These are phyloP conservation scores for Aleadryas rufinucha DNA, from an alignment of 2,113 vertebrate species.

Conservation along the genomic window DNA sequence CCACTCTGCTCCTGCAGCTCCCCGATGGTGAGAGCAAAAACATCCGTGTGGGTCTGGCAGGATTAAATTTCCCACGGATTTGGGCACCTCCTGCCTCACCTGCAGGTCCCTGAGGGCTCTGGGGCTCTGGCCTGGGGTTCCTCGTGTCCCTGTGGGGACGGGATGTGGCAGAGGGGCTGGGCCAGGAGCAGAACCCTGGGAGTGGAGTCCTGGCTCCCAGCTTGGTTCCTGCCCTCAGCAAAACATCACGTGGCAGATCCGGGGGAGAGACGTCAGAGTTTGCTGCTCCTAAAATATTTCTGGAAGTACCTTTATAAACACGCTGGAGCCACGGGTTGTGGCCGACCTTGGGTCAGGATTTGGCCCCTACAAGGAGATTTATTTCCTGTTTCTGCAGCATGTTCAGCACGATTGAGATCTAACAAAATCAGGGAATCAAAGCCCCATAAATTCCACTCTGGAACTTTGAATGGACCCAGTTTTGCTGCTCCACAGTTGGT, in stretches of 20 bases:
- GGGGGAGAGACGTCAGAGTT: background rate
- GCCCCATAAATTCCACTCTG: background rate
- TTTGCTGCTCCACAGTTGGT: background rate
- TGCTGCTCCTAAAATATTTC: background rate
- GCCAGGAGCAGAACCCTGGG: background rate
- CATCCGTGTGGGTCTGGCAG: accelerated
- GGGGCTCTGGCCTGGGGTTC: background rate
- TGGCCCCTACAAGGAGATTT: background rate
- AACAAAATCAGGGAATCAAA: background rate
- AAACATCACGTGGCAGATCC: background rate
- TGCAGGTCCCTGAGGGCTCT: background rate
- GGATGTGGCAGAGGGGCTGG: background rate
- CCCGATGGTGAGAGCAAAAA: background rate
- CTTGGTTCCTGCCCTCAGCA: background rate
- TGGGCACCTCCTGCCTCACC: background rate
- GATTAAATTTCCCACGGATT: background rate
- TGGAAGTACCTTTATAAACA: background rate
- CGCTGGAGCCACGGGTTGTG: background rate
- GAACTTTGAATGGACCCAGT: background rate
- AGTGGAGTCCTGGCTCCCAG: background rate
- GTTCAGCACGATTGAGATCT: background rate
- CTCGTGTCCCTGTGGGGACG: accelerated
- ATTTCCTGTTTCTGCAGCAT: background rate
- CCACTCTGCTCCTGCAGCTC: background rate
- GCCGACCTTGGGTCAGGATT: background rate